phyloP scores from a whole-genome alignment of 2,888 invertebrate species.

The Aradus depressus region DNA sequence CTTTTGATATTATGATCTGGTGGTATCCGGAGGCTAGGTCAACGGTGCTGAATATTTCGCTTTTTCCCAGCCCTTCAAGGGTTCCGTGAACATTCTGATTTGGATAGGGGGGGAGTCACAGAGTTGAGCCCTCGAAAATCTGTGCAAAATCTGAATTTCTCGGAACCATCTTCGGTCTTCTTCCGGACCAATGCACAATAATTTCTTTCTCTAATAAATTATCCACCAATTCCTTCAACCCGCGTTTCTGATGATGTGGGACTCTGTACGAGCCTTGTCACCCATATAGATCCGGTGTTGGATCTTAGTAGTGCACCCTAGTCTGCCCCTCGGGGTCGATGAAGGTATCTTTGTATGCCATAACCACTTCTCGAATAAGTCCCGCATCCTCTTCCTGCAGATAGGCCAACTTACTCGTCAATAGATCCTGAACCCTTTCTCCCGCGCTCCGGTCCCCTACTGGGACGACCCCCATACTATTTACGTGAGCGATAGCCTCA shows the following conservation, averaged over 20 bases:
- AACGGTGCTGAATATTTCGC: constrained; percentile 30
- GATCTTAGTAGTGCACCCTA: no score
- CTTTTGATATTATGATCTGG: constrained; percentile 32
- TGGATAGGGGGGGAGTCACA: constrained; percentile 32
- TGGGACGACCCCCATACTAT: no score
- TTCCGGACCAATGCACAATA: constrained; percentile 33
- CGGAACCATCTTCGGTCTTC: constrained; percentile 30
- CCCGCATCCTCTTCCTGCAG: no score
- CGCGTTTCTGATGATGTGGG: no score
- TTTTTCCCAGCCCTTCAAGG: constrained; percentile 29
- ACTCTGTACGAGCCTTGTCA: constrained; percentile 4
- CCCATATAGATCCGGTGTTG: constrained; percentile 3
- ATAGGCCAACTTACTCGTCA: no score
- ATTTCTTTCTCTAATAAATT: constrained; percentile 31
- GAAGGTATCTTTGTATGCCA: no score
- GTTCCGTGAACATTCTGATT: constrained; percentile 33
- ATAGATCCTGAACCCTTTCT: no score
- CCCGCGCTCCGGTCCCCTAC: no score
- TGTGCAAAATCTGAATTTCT: constrained; percentile 29
- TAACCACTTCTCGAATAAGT: no score
- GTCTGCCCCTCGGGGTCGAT: no score
- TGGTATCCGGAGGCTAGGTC: constrained; percentile 33
- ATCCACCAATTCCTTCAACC: no score
- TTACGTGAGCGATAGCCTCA: no score
- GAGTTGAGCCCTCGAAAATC: constrained; percentile 33